phyloP scores from a whole-genome alignment of 2,797 vertebrate genomes.

The Holocentrus rufus region DNA sequence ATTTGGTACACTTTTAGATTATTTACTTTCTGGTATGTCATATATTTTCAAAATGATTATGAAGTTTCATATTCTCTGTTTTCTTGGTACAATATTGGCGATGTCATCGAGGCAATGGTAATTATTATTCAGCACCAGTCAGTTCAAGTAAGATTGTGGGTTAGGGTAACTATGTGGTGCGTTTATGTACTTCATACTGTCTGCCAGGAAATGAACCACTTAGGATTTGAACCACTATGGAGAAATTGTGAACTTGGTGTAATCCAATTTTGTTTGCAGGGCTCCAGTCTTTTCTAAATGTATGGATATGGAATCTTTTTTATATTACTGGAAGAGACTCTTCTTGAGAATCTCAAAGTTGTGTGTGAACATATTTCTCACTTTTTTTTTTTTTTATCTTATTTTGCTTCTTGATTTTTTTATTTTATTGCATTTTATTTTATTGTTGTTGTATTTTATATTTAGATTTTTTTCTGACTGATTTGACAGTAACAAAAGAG shows the following conservation, averaged over 20 bases:
- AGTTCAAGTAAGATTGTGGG: slow-evolving; percentile 47
- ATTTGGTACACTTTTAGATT: slow-evolving; percentile 48
- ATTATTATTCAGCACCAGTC: slow-evolving; percentile 51
- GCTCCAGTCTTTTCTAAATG: slow-evolving; percentile 7
- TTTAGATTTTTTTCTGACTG: too few relatives aligned
- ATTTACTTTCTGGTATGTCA: slow-evolving; percentile 50
- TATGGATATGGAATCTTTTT: too few relatives aligned
- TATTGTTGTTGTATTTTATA: too few relatives aligned
- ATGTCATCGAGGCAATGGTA: slow-evolving; percentile 41
- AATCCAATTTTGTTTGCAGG: slow-evolving; percentile 34
- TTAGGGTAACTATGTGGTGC: slow-evolving; percentile 56
- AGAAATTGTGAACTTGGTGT: slow-evolving; percentile 44
- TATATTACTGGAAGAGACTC: neutral
- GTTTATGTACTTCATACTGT: slow-evolving; percentile 33
- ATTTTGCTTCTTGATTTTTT: too few relatives aligned
- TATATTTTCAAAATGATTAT: slow-evolving; percentile 52
- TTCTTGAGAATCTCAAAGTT: neutral
- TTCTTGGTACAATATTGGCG: slow-evolving; percentile 12
- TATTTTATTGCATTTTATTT: too few relatives aligned
- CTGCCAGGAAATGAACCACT: slow-evolving; percentile 67
- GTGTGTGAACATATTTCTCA: too few relatives aligned
- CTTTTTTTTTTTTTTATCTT: too few relatives aligned
- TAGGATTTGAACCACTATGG: slow-evolving; percentile 34
- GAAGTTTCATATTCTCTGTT: slow-evolving; percentile 33
- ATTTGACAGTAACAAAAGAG: too few relatives aligned